These are phyloP conservation scores for Xenus cinereus DNA, from an alignment of 2,113 vertebrate species.

Conservation along the genomic window DNA sequence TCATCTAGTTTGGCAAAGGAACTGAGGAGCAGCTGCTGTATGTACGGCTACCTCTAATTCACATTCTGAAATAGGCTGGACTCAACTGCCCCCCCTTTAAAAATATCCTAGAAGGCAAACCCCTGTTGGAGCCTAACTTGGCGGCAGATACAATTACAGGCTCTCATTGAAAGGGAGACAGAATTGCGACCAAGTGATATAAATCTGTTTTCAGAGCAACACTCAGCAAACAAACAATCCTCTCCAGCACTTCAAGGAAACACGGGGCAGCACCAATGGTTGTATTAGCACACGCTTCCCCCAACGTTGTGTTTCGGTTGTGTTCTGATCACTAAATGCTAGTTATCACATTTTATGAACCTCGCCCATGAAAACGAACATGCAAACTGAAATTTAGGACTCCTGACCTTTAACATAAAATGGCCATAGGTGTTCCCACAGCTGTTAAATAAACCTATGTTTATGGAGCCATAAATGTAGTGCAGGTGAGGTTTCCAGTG, in stretches of 20 bases:
- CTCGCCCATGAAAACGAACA: slow-evolving; percentile 4
- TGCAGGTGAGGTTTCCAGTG: slow-evolving; percentile 68
- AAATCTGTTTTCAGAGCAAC: slow-evolving; percentile 27
- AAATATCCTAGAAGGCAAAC: background rate
- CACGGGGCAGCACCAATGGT: background rate
- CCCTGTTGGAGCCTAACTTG: background rate
- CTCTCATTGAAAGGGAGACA: background rate
- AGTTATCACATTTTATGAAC: slow-evolving; percentile 39
- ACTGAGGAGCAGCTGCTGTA: slow-evolving; percentile 20
- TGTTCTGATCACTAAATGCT: background rate
- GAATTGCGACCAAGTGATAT: background rate
- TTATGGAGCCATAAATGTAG: slow-evolving; percentile 71
- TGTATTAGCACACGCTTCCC: background rate
- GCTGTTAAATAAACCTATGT: slow-evolving; percentile 70
- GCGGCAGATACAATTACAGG: background rate
- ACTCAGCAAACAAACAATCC: background rate
- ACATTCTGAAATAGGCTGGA: background rate
- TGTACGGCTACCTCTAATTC: background rate
- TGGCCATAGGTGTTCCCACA: slow-evolving; percentile 69
- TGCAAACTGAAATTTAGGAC: slow-evolving; percentile 56
- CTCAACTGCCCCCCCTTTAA: background rate
- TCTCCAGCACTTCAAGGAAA: background rate
- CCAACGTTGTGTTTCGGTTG: background rate
- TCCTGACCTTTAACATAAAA: slow-evolving; percentile 59
- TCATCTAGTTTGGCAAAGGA: slow-evolving; percentile 14